These are phyloP conservation scores for Mesembrinibis cayennensis DNA, from an alignment of 2,113 vertebrate species.

Conservation along the genomic window DNA sequence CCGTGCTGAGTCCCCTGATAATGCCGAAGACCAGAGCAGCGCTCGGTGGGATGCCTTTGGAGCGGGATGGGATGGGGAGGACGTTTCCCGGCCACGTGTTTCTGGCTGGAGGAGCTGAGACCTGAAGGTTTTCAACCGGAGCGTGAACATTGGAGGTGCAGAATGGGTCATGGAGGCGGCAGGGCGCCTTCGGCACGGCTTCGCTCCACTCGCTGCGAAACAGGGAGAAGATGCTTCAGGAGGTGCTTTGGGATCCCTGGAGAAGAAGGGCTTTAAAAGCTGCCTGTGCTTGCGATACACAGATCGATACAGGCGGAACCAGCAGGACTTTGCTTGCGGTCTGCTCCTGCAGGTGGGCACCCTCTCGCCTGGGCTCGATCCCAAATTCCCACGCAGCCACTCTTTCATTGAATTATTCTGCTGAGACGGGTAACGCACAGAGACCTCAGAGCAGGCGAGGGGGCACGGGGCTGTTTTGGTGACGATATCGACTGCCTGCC, in stretches of 20 bases:
- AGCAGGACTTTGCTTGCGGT: neutral
- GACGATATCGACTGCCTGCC: accelerated
- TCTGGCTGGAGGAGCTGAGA: neutral
- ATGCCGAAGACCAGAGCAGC: accelerated
- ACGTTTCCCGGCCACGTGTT: accelerated
- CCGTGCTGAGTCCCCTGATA: neutral
- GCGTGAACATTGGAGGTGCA: accelerated
- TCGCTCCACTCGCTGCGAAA: accelerated
- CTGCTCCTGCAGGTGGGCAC: neutral
- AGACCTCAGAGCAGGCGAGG: accelerated
- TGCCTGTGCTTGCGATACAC: accelerated
- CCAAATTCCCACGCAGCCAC: neutral
- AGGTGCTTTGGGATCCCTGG: neutral
- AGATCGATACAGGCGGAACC: accelerated
- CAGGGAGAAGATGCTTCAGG: neutral
- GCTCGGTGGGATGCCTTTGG: neutral
- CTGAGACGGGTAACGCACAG: accelerated
- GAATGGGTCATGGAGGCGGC: accelerated
- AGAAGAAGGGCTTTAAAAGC: neutral
- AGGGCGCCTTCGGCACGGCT: accelerated
- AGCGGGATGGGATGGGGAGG: neutral
- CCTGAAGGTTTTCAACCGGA: neutral
- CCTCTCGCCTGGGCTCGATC: neutral
- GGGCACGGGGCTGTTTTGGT: accelerated
- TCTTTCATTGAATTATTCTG: accelerated